Evolutionary conservation across 2,797 vertebrate genomes (phyloP), one percentile per base, ranked within the genome.

Genomic region (Peromyscus aztecus): DNA sequence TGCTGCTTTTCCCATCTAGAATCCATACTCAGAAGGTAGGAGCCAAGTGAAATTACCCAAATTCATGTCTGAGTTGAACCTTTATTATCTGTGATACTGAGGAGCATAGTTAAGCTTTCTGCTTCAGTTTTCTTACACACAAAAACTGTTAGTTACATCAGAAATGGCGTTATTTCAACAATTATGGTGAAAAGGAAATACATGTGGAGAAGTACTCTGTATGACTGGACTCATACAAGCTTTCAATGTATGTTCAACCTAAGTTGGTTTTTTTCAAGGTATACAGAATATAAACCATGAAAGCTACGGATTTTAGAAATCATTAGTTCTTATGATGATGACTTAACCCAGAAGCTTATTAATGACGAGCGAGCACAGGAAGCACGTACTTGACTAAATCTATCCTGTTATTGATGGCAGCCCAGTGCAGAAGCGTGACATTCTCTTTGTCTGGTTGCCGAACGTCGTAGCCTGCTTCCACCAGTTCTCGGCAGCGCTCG

Each of bases 371-470:
- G 52, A 89, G 90, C 69, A 83, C 6, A 94, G 3, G 94, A 96
- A 91, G 82, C 65, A 99, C 99, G 96, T 98, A 99, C 99, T 99
- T 99, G 98, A 99, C 99, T 98, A 99, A 98, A 98, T 99, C 99
- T 99, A 99, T 99, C 97, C 99, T 99, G 98, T 99, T 99, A 98
- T 99, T 99, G 98, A 99, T 99, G 97, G 99, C 99, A 81, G 99
- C 99, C 99, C 99, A 99, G 96, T 99, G 99, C 61, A 99, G 99
- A 90, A 99, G 99, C 0, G 99, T 99, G 67, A 99, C 99, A 0
- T 99, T 99, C 98, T 99, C 99, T 98, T 99, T 99, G 99, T 99
- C 99, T 71, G 99, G 99, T 95, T 99, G 99, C 96, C 99, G 99
- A 52, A 99, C 99, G n/a, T 99, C 99, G 29, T 99, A 99, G 40